A percentile compares a stretch with the other conserved stretches of the same genome.
Evolutionary conservation across 2,113 vertebrate genomes (phyloP).

Genomic region (Pterocles gutturalis): DNA sequence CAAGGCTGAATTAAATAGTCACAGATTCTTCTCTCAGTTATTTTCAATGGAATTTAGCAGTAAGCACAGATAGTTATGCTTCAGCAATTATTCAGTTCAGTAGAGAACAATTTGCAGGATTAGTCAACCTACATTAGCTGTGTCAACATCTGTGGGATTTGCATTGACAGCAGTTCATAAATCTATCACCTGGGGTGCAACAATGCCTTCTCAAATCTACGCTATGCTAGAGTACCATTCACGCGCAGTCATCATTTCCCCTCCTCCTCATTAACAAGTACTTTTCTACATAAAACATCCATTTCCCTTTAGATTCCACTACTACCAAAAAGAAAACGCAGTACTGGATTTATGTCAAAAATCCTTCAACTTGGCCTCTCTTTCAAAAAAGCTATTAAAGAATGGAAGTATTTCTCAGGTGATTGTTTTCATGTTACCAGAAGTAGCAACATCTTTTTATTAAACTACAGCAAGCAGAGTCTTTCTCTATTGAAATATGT

Average conservation of each 20-base stretch:
- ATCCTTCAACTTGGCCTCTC: neutral
- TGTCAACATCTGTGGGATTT: constrained; percentile 41
- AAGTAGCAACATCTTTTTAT: constrained; percentile 66
- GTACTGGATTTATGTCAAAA: constrained; percentile 3
- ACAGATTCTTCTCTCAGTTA: neutral
- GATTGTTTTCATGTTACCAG: constrained; percentile 68
- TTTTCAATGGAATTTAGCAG: constrained; percentile 31
- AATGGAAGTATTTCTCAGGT: constrained; percentile 31
- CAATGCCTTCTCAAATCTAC: neutral
- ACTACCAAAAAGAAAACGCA: neutral
- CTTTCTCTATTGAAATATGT: constrained; percentile 67
- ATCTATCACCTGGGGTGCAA: neutral
- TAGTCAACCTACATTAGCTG: constrained; percentile 17
- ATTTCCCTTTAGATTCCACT: constrained; percentile 31
- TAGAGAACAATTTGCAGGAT: constrained; percentile 29
- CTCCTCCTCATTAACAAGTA: constrained; percentile 3
- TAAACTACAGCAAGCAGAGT: constrained; percentile 51
- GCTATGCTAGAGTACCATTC: neutral
- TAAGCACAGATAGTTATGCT: constrained; percentile 28
- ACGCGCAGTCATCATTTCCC: neutral
- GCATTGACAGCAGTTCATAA: constrained; percentile 13
- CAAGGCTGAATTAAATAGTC: neutral
- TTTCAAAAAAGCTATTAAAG: constrained; percentile 55
- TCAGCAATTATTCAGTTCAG: constrained; percentile 39
- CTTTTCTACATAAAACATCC: neutral